Conservation (phyloP, 37 sponge, comb jelly and placozoan species). For the Trichoplax adhaerens region DNA sequence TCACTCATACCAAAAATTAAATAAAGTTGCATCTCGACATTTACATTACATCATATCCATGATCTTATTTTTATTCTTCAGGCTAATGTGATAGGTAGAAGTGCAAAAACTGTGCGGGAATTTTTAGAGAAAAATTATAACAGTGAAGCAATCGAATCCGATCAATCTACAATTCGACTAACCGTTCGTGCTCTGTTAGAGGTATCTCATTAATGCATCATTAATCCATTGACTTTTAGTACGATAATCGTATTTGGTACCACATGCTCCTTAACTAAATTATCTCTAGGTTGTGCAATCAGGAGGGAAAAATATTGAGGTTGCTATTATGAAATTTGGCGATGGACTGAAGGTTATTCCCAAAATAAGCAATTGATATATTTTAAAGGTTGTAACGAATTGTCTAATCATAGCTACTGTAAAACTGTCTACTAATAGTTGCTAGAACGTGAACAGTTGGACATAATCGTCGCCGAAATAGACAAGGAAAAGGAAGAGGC, state of each 20-base stretch:
- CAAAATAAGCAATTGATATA: no score
- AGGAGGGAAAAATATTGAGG: constrained; percentile 86
- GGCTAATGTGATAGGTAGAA: constrained; percentile 89
- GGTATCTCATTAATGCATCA: constrained; percentile 17
- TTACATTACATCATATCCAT: no score
- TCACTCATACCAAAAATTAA: no score
- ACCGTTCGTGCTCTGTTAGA: constrained; percentile 81
- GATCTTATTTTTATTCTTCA: not conserved
- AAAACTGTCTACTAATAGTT: constrained; percentile 17
- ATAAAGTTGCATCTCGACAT: no score
- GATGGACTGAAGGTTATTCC: constrained; percentile 37
- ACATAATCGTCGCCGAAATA: constrained; percentile 51
- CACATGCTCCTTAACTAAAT: not conserved
- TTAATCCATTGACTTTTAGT: not conserved
- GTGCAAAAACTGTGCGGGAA: constrained; percentile 92
- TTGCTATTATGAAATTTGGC: constrained; percentile 84
- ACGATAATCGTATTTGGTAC: not conserved
- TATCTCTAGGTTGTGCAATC: constrained; percentile 74
- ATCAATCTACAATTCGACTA: constrained; percentile 61
- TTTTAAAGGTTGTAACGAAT: no score
- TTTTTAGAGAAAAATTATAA: constrained; percentile 90
- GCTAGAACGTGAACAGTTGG: constrained; percentile 65
- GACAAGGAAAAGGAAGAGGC: constrained; percentile 65
- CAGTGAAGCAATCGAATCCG: constrained; percentile 50
- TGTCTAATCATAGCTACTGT: no score